These are phyloP conservation scores for Cephalophus harveyi DNA, from an alignment of 2,113 vertebrate genomes.

Conservation along the genomic window DNA sequence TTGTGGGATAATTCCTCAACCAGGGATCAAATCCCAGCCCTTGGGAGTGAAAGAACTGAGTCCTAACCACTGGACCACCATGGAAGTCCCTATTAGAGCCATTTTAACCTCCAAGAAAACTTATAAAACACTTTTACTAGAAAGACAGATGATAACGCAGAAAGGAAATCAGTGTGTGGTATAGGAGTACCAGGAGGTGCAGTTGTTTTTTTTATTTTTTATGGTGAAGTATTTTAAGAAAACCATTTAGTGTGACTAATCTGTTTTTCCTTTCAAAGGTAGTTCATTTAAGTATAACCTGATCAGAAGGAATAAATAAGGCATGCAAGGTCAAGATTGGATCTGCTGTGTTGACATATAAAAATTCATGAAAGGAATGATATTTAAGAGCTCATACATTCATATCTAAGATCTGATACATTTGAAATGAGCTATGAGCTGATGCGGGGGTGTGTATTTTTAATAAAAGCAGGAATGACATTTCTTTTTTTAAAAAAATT, in stretches of 20 bases:
- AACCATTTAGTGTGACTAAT: conserved; percentile 8
- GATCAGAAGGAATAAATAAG: conserved; percentile 26
- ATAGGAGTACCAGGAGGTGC: not conserved
- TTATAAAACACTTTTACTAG: not conserved
- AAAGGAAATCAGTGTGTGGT: not conserved
- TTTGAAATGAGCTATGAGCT: not conserved
- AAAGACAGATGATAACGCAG: not conserved
- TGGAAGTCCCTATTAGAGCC: not conserved
- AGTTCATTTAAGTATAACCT: not conserved
- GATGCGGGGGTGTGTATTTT: not conserved
- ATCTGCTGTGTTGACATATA: not conserved
- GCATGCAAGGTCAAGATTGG: not conserved
- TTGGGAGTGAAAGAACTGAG: not conserved
- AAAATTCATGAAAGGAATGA: not conserved
- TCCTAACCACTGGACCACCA: not conserved
- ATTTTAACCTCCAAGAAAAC: not conserved
- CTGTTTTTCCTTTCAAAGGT: conserved; percentile 8
- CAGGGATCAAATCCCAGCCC: not conserved
- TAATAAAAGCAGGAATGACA: not conserved
- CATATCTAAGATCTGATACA: conserved; percentile 10
- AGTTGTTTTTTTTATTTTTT: not conserved
- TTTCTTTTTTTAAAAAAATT: not conserved
- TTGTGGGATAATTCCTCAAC: not conserved
- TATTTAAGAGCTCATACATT: not conserved
- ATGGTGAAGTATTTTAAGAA: not conserved